Evolutionary conservation across 2,888 invertebrate genomes (phyloP), one percentile per base, ranked within the genome.

Genomic region (Linyphia triangularis): DNA sequence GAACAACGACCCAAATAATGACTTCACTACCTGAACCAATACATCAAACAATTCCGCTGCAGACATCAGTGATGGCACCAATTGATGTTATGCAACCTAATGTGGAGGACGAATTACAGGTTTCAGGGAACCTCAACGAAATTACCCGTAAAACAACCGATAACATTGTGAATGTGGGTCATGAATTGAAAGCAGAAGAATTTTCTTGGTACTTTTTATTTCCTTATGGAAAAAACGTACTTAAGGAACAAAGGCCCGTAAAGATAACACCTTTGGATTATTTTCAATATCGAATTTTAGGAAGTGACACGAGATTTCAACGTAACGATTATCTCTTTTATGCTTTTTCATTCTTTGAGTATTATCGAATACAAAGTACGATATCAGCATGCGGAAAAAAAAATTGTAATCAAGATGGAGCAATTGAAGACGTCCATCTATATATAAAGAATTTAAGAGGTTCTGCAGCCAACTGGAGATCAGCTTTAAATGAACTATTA

Each of bases 221-320:
- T 16, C 85, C 73, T 40, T 77, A 85, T 65, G 72, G 72, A 24
- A 73, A 57, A 40, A 86, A 89, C 57, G 65, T 72, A 70, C 65
- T 79, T n/a, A 85, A 57, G 57, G 78, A 86, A 40, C 24, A 69
- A 37, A 13, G 30, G 22, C n/a, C 26, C 24, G 37, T 85, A 7
- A 16, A n/a, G 40, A 79, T 89, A 57, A 85, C 79, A 26, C 61
- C 72, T 40, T 65, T 79, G 61, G 89, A 89, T 28, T 85, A 79
- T 57, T 78, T 86, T 69, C 89, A 85, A 75, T 65, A 28, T 63
- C 43, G 85, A 70, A 57, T 89, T 63, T 51, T 86, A 16, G 85
- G 81, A 24, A 73, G 61, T 26, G 79, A 88, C 70, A 40, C 59
- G 61, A 40, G 89, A 78, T 89, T 86, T 72, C 79, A 89, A 65